These are phyloP conservation scores for Psilopogon haemacephalus DNA, from an alignment of 2,113 vertebrate species.

Conservation along the genomic window DNA sequence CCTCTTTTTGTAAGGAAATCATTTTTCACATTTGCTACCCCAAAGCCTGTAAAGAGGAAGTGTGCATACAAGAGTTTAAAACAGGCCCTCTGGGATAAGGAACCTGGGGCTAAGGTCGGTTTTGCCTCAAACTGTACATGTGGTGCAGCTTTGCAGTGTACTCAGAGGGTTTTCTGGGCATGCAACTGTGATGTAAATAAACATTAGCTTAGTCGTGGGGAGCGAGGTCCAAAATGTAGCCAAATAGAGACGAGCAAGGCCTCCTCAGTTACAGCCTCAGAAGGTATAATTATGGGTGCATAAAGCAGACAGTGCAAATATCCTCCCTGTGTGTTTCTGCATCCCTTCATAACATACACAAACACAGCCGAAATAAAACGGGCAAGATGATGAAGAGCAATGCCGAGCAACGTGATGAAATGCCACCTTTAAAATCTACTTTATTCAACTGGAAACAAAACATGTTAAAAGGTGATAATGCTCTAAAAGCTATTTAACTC, in stretches of 20 bases:
- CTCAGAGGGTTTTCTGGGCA: not conserved
- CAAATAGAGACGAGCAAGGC: not conserved
- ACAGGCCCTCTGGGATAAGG: not conserved
- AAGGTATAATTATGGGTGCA: not conserved
- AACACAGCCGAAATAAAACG: not conserved
- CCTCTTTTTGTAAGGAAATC: not conserved
- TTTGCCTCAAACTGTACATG: not conserved
- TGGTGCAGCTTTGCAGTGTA: not conserved
- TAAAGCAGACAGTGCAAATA: not conserved
- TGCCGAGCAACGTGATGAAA: not conserved
- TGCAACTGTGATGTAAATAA: not conserved
- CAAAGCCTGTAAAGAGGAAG: not conserved
- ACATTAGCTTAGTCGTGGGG: not conserved
- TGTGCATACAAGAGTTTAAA: not conserved
- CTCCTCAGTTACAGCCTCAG: not conserved
- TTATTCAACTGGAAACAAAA: conserved; percentile 65
- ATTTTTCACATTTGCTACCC: not conserved
- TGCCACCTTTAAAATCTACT: conserved; percentile 33
- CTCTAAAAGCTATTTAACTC: conserved; percentile 58
- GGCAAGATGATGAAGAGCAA: not conserved
- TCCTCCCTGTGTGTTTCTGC: not conserved
- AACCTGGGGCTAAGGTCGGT: not conserved
- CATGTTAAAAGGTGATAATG: conserved; percentile 62
- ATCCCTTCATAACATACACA: not conserved
- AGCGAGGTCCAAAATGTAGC: not conserved